phyloP scores from a whole-genome alignment of 2,113 vertebrate species.

The Pterocles gutturalis region DNA sequence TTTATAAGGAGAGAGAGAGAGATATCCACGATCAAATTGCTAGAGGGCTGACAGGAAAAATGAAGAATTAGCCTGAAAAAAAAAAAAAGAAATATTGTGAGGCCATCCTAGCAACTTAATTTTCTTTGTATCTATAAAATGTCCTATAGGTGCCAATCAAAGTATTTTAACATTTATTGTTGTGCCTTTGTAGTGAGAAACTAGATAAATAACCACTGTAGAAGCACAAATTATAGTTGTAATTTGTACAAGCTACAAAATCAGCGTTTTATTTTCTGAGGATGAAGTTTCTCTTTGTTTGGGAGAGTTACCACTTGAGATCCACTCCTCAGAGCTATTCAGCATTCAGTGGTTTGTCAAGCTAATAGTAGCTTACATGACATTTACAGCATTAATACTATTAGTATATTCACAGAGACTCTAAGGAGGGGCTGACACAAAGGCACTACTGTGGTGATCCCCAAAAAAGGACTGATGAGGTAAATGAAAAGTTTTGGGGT shows the following conservation, averaged over 20 bases:
- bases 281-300: slow-evolving; percentile 27
- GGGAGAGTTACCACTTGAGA: slow-evolving; percentile 7
- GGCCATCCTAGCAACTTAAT: neutral
- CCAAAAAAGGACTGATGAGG: neutral
- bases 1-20: neutral
- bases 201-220: neutral
- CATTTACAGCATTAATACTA: slow-evolving; percentile 25
- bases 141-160: neutral
- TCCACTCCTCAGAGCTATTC: slow-evolving; percentile 13
- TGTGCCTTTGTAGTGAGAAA: neutral
- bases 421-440: slow-evolving; percentile 11
- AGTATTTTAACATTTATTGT: neutral
- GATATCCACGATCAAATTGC: neutral
- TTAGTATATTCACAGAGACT: slow-evolving; percentile 6
- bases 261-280: slow-evolving; percentile 39
- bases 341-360: neutral
- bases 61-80: neutral
- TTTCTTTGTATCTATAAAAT: neutral
- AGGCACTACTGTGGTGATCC: neutral
- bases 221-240: neutral
- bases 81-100: neutral
- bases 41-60: neutral
- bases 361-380: slow-evolving; percentile 1
- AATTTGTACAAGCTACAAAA: slow-evolving; percentile 9
- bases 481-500: neutral